phyloP scores from a whole-genome alignment of 2,888 invertebrate species.

The Hydrotaea cyrtoneurina region DNA sequence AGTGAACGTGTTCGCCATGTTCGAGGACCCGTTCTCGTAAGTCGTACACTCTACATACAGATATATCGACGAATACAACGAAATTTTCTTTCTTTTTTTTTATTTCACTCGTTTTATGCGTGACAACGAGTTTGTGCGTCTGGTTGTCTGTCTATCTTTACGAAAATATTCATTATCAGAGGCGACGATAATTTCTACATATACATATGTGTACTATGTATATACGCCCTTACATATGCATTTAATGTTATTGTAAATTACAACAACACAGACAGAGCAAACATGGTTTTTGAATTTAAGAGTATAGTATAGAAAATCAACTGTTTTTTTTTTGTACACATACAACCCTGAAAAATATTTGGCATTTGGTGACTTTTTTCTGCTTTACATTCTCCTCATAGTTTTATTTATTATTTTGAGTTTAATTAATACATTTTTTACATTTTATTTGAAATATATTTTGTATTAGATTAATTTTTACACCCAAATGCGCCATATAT shows the following conservation, averaged over 20 bases:
- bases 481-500: constrained; percentile 43
- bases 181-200: constrained; percentile 8
- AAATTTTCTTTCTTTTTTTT: neutral
- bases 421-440: neutral
- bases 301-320: neutral
- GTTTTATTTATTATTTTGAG: neutral
- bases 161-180: constrained; percentile 35
- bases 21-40: constrained; percentile 10
- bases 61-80: neutral
- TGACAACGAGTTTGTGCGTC: constrained; percentile 20
- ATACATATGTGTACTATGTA: too few species aligned
- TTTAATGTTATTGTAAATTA: neutral
- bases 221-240: neutral
- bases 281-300: neutral
- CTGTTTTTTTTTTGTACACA: neutral
- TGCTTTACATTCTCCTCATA: neutral
- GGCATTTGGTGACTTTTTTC: constrained; percentile 24
- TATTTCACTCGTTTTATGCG: neutral
- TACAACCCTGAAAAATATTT: constrained; percentile 44
- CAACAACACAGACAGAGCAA: constrained; percentile 1
- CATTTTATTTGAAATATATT: too few species aligned
- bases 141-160: neutral
- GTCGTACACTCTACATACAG: neutral
- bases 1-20: constrained; percentile 47
- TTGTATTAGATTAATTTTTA: neutral